Conservation (phyloP, 2,888 invertebrate genomes). For the Stenoptilia bipunctidactyla region DNA sequence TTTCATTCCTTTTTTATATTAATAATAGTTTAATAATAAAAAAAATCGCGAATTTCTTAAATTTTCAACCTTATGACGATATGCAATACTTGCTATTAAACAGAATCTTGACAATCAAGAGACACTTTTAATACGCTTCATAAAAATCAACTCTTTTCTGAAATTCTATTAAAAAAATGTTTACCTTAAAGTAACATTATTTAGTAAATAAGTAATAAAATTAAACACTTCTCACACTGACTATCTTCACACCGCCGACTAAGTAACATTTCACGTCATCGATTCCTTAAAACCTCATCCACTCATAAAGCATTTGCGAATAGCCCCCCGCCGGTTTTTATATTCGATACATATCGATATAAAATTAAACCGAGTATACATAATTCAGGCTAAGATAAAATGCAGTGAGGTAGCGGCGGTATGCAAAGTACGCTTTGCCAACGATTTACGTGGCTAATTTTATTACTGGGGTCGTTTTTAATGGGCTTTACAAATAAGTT, state of each 20-base stretch:
- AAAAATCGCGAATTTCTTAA: no score
- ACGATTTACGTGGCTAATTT: constrained; percentile 42
- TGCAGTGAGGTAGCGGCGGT: constrained; percentile 35
- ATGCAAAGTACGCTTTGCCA: constrained; percentile 29
- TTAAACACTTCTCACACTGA: constrained; percentile 13
- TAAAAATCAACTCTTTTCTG: no score
- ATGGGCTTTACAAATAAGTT: constrained; percentile 7
- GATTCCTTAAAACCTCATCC: constrained; percentile 27
- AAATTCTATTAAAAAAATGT: no score
- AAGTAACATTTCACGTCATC: constrained; percentile 33
- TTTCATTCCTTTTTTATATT: no score
- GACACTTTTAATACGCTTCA: no score
- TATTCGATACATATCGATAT: constrained; percentile 49
- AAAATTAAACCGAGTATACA: constrained; percentile 56
- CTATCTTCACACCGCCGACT: constrained; percentile 17
- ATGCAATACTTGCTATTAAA: no score
- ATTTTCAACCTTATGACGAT: no score
- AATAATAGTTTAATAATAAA: no score
- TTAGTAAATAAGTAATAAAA: no score
- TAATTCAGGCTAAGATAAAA: constrained; percentile 56
- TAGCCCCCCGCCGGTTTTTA: constrained; percentile 63
- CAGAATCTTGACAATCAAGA: no score
- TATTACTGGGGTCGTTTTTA: constrained; percentile 7
- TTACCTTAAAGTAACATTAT: no score
- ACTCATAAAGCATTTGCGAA: constrained; percentile 39